These are phyloP conservation scores for Virgularia gustaviana DNA, from an alignment of 92 coral and sea anemone genomes.

Conservation along the genomic window DNA sequence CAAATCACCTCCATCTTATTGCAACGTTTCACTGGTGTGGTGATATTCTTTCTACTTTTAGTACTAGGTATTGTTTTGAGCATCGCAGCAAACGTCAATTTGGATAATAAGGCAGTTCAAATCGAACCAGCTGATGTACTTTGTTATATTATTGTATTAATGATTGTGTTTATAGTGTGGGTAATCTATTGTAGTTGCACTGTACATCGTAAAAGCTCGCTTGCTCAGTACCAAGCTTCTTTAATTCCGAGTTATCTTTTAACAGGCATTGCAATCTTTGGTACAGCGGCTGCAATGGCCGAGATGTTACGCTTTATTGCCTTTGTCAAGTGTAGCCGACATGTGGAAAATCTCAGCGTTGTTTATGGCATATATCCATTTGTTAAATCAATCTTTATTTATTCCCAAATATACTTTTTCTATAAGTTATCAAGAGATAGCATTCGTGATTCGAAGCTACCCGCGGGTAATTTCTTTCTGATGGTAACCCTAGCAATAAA, in stretches of 20 bases:
- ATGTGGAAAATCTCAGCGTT: slow-evolving; percentile 1
- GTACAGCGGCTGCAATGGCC: not conserved
- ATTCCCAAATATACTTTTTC: slow-evolving; percentile 38
- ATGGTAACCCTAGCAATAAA: slow-evolving; percentile 38
- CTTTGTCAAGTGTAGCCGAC: slow-evolving; percentile 9
- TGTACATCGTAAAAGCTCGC: not conserved
- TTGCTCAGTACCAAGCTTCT: slow-evolving; percentile 11
- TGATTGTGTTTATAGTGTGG: slow-evolving; percentile 13
- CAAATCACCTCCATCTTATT: not conserved
- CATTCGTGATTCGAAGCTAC: slow-evolving; percentile 5
- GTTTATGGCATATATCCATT: slow-evolving; percentile 34
- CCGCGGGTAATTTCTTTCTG: slow-evolving; percentile 21
- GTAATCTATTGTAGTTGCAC: not conserved
- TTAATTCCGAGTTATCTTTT: slow-evolving; percentile 20
- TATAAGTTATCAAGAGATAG: slow-evolving; percentile 27
- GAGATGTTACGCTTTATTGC: slow-evolving; percentile 4
- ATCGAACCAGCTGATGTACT: slow-evolving; percentile 17
- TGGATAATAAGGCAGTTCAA: not conserved
- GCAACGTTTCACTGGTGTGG: not conserved
- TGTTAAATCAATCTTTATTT: slow-evolving; percentile 18
- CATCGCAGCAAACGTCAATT: slow-evolving; percentile 5
- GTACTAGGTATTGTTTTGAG: not conserved
- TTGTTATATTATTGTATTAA: slow-evolving; percentile 8
- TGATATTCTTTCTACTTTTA: not conserved
- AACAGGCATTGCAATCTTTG: slow-evolving; percentile 28